Conservation (phyloP, 2,797 vertebrate genomes). For the Microtus agrestis region DNA sequence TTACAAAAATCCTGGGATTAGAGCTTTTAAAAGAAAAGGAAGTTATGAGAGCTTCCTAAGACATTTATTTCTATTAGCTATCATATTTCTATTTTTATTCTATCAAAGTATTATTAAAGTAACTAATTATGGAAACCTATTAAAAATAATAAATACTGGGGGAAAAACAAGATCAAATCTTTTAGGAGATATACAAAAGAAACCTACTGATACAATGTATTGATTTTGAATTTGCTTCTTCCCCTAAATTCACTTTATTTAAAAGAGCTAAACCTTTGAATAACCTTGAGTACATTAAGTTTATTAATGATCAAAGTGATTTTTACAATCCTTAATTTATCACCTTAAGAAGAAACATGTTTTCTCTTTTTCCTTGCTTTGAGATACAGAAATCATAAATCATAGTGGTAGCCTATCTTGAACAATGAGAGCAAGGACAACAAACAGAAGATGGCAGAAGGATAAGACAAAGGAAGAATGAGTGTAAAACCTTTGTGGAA, state of each 20-base stretch:
- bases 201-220: conserved; percentile 12
- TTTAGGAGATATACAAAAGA: conserved; percentile 39
- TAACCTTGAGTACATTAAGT: background rate
- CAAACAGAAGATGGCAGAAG: background rate
- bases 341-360: background rate
- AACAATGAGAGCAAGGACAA: conserved; percentile 3
- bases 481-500: background rate
- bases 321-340: conserved; percentile 46
- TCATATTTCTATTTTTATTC: background rate
- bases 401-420: background rate
- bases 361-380: background rate
- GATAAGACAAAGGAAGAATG: background rate
- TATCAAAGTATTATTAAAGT: background rate
- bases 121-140: conserved; percentile 14
- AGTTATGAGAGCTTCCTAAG: conserved; percentile 8
- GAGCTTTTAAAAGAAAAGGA: background rate
- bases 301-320: background rate
- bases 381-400: background rate
- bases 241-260: conserved; percentile 3
- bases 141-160: conserved; percentile 13
- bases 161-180: conserved; percentile 1
- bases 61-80: conserved; percentile 32
- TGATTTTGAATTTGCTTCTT: conserved; percentile 46
- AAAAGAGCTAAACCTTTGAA: background rate
- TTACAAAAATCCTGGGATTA: background rate